Base-by-base conservation (phyloP, 2,888 invertebrate species). In the Heliconius hortense region DNA sequence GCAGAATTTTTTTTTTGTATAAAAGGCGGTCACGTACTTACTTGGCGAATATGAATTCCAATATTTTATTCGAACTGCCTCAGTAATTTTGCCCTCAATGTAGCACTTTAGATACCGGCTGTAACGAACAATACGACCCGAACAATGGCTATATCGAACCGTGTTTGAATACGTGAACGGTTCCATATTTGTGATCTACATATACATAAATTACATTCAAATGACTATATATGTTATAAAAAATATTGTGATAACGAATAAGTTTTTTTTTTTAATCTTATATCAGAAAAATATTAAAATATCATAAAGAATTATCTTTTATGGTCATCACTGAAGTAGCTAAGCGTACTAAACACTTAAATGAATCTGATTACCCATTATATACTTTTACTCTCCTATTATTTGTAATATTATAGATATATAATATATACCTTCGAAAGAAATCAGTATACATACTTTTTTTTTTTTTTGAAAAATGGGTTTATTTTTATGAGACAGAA, bases 51-150 rank as follows among this genome's bases (percentile, higher is more conserved):
- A 75, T 66, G 66, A 66, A 59, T 76, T 67, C 28, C 72, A 72
- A 59, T 70, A 63, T 64, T 56, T 59, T 26, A 72, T 60, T 48
- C 5, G 35, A 68, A 72, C 66, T 75, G 66, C 64, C 72, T 59
- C 64, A 73, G 43, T 35, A 56, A 73, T 69, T 73, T 73, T 69
- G 66, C 70, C 70, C 70, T 70, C 72, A 72, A 68, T 75, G 68
- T 72, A 73, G 63, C 60, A 73, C 73, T 76, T 73, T 64, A 73
- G 76, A 73, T 76, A 56, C 74, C 69, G 74, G 53, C 74, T 31
- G 43, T 69, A 59, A 68, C 64, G 77, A 75, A 79, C 78, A 79
- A 75, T 77, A 80, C 73, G 79, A 60, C 69, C 73, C 77, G 77
- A 81, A 80, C 77, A 77, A 79, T 80, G 76, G 60, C 69, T 74